Evolutionary conservation across 30 jellyfish, hydroid and myxozoan genomes (phyloP), one percentile per base, ranked within the genome.

Genomic region (Chrysaora quinquecirrha): DNA sequence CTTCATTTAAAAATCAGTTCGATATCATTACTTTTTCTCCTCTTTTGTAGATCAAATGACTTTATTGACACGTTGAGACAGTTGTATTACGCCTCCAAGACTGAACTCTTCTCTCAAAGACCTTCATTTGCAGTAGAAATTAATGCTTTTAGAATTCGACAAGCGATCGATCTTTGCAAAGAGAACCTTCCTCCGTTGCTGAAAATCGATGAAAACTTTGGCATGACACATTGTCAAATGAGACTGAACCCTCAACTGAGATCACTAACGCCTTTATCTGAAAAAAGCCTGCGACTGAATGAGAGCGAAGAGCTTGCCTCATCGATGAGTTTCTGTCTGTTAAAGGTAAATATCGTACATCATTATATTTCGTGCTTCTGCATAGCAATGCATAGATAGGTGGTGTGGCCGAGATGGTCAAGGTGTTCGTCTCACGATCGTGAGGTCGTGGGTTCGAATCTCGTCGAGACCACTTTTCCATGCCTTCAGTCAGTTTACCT

Each of bases 341-440:
- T 80, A 22, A 80, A 80, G 84, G 90, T 80, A 80, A 1, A 54
- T 30, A n/a, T n/a, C n/a, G n/a, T n/a, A n/a, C n/a, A n/a, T n/a
- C n/a, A n/a, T n/a, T n/a, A n/a, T n/a, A n/a, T n/a, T n/a, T n/a
- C n/a, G n/a, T n/a, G n/a, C n/a, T n/a, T n/a, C n/a, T n/a, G n/a
- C n/a, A n/a, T n/a, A n/a, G n/a, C n/a, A n/a, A n/a, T n/a, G n/a
- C n/a, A n/a, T n/a, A n/a, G n/a, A n/a, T n/a, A n/a, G n/a, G n/a
- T n/a, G n/a, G n/a, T n/a, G n/a, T n/a, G n/a, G n/a, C n/a, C n/a
- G n/a, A n/a, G n/a, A n/a, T n/a, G n/a, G n/a, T n/a, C n/a, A n/a
- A n/a, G n/a, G n/a, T n/a, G n/a, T n/a, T n/a, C n/a, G n/a, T n/a
- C n/a, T n/a, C n/a, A n/a, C n/a, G n/a, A n/a, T n/a, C n/a, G n/a